These are phyloP conservation scores for Diplodus puntazzo DNA, from an alignment of 2,797 vertebrate genomes.

Conservation along the genomic window DNA sequence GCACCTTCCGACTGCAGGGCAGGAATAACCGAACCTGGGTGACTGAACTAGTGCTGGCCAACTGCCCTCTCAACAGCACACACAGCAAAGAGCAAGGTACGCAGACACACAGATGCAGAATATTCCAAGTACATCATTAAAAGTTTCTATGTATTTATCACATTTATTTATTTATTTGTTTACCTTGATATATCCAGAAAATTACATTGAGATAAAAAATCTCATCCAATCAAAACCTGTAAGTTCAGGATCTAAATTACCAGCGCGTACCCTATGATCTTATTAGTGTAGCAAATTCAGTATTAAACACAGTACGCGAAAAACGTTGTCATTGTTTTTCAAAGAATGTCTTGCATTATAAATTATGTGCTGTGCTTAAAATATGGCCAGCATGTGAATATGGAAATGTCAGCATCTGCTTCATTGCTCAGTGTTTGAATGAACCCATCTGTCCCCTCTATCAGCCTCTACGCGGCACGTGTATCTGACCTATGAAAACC, in stretches of 20 bases:
- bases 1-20: conserved; percentile 97
- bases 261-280: not conserved
- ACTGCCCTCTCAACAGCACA: conserved; percentile 95
- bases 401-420: not conserved
- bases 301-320: not conserved
- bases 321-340: not conserved
- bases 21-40: conserved; percentile 99
- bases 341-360: not conserved
- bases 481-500: conserved; percentile 97
- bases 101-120: not conserved
- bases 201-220: not conserved
- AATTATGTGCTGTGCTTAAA: not conserved
- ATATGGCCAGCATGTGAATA: not conserved
- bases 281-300: not conserved
- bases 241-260: not conserved
- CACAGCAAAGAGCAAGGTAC: conserved; percentile 96
- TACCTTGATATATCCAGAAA: too few species aligned
- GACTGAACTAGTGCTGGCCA: conserved; percentile 96
- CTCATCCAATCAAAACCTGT: not conserved
- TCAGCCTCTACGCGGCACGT: conserved; percentile 95
- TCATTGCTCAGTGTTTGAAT: conserved; percentile 11
- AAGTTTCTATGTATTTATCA: not conserved
- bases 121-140: not conserved
- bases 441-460: conserved; percentile 23
- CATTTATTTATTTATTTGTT: not conserved